Percentiles rank a stretch among this genome's conserved stretches.
Evolutionary conservation across 2,888 invertebrate genomes (phyloP).

Genomic region (Gandaritis pyraliata): DNA sequence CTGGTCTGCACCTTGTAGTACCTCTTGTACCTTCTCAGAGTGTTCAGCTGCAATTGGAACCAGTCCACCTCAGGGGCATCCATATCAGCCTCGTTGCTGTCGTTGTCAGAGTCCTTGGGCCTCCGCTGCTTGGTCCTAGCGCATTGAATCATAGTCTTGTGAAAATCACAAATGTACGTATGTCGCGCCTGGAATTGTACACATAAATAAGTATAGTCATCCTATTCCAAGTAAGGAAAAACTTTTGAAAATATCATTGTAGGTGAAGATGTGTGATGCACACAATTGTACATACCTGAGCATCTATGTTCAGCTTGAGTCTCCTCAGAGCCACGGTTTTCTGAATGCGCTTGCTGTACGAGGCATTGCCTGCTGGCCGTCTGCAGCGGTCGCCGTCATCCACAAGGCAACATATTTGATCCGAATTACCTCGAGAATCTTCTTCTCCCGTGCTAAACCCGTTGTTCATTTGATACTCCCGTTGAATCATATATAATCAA

Average conservation of each 20-base stretch:
- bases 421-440: slow-evolving; percentile 94
- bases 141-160: slow-evolving; percentile 97
- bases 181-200: slow-evolving; percentile 90
- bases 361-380: slow-evolving; percentile 96
- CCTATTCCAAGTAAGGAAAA: slow-evolving; percentile 25
- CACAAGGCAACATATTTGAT: slow-evolving; percentile 96
- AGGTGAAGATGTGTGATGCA: slow-evolving; percentile 6
- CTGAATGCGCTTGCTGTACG: slow-evolving; percentile 98
- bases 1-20: slow-evolving; percentile 96
- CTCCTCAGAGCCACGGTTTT: slow-evolving; percentile 96
- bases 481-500: slow-evolving; percentile 83
- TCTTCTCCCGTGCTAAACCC: slow-evolving; percentile 96
- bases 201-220: slow-evolving; percentile 25
- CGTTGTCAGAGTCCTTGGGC: slow-evolving; percentile 97
- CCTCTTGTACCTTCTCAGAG: slow-evolving; percentile 96
- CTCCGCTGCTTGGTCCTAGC: slow-evolving; percentile 94
- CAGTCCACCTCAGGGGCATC: slow-evolving; percentile 97
- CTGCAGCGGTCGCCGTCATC: slow-evolving; percentile 94
- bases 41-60: slow-evolving; percentile 96
- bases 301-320: slow-evolving; percentile 94
- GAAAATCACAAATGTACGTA: slow-evolving; percentile 98
- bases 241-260: slow-evolving; percentile 32
- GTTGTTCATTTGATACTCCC: slow-evolving; percentile 89
- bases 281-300: slow-evolving; percentile 58
- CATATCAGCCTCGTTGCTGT: slow-evolving; percentile 96